Evolutionary conservation across 2,113 vertebrate genomes (phyloP), one percentile per base, ranked within the genome.

Genomic region (Xenus cinereus): DNA sequence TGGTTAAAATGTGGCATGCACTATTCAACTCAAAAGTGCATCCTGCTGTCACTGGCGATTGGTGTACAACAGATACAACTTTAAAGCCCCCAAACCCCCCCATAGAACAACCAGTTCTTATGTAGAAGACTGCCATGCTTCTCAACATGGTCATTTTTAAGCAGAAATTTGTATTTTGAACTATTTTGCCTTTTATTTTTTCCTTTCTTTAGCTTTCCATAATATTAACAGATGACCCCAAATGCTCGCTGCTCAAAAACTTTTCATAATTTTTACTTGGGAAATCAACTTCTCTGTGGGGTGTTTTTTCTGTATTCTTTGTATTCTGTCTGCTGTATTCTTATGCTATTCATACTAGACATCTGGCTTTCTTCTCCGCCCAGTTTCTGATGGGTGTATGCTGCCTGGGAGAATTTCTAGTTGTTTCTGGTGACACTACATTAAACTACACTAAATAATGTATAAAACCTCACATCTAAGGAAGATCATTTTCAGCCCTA

Each of bases 251-350:
- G 81, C 96, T 96, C 69, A 91, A 92, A 93, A 77, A 63, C 90
- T 87, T 90, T 67, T 73, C 33, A 27, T 56, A 72, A 54, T 95
- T 89, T 96, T 88, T 79, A 72, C 84, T 95, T 92, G 67, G 90
- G 59, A 92, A 85, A 66, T 66, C 71, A 86, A 32, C 87, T 93
- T 90, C 77, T 89, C 89, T 91, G 76, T 91, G 84, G 96, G 94
- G 41, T 81, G 84, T 74, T 91, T 93, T 87, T 94, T 84, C 82
- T 94, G 43, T 94, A 94, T 90, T 85, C 82, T 97, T 95, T 95
- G 89, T 95, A 84, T 96, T 97, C 94, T 96, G 51, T 96, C 93
- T 89, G 86, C 96, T 95, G 84, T 87, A 91, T 96, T 94, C 95
- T 93, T 93, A 89, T 48, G 81, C 92, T 95, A 90, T 94, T 96